Evolutionary conservation across 2,797 vertebrate species (phyloP), one percentile per base, ranked within the genome.

Genomic region (Thalassophryne amazonica): DNA sequence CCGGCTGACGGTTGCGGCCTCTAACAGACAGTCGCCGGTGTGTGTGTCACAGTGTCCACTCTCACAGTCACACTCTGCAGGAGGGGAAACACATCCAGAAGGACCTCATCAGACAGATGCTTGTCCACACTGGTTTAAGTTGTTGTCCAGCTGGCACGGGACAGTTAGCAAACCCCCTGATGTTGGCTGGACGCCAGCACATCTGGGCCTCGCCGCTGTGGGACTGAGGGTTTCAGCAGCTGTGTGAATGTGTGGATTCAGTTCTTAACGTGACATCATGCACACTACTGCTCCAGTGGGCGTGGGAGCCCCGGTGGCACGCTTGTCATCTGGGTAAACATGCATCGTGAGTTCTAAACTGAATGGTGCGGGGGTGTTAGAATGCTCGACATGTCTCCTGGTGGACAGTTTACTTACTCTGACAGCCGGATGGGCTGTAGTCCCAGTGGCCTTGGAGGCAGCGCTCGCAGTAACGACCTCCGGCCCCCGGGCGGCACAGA

Each of bases 11-110:
- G 86, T 77, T 58, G 93, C 85, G 22, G 91, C 87, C 69, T 94
- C 93, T 36, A 86, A 64, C 0, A 97, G 72, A 69, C 97, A 99
- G 57, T 94, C 92, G 78, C 97, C 96, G 2, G 94, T 97, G 46
- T 89, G 84, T 57, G 88, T 90, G 65, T 98, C 93, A 80, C 97
- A 99, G 43, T 91, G 92, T 19, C 92, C 91, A 1, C 92, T 93
- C 47, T 92, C 86, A 72, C 97, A 99, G 53, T 89, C 85, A 65
- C 97, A 99, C 62, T 88, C 97, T 99, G 67, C 7, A 30, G 15
- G 41, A 47, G 31, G 22, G 14, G 49, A 41, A 16, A 37, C n/a
- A 78, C 4, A 51, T 7, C 4, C 7, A 41, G 15, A 61, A 7
- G 16, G 29, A 52, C 3, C 14, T 59, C 4, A 50, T 53, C 32